These are phyloP conservation scores for Lycodopsis pacificus DNA, from an alignment of 2,797 vertebrate genomes.

Conservation along the genomic window DNA sequence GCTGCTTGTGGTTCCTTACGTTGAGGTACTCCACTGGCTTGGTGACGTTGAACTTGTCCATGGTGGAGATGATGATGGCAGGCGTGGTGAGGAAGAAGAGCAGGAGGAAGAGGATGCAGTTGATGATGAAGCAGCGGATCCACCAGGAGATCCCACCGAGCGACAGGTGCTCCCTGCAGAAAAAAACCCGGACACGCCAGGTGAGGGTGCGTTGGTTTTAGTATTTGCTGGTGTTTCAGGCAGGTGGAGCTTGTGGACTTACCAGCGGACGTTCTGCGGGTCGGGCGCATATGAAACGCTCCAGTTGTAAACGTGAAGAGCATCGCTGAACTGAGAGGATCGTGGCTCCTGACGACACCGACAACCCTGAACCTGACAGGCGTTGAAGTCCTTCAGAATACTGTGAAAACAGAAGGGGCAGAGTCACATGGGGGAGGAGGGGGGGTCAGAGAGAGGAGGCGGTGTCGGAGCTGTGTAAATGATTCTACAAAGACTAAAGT, in stretches of 20 bases:
- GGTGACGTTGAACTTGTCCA: conserved; percentile 99
- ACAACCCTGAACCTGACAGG: conserved; percentile 95
- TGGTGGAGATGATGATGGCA: conserved; percentile 98
- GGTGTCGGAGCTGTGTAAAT: background rate
- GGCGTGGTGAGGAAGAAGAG: conserved; percentile 99
- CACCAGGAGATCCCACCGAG: conserved; percentile 95
- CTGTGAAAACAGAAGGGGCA: conserved; percentile 64
- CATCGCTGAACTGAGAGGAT: conserved; percentile 92
- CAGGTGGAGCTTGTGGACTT: background rate
- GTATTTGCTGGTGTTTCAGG: rapidly evolving
- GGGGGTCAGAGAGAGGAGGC: background rate
- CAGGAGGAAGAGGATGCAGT: conserved; percentile 94
- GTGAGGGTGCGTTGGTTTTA: too few relatives aligned
- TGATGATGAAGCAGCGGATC: conserved; percentile 97
- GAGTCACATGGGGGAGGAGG: background rate
- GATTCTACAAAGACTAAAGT: too few relatives aligned
- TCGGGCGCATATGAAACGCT: conserved; percentile 94
- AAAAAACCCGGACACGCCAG: background rate
- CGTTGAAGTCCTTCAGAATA: conserved; percentile 97
- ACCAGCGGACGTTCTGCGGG: conserved; percentile 98
- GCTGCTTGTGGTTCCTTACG: conserved; percentile 80
- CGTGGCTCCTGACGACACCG: conserved; percentile 89
- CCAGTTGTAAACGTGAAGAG: conserved; percentile 92
- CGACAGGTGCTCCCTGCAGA: conserved; percentile 92
- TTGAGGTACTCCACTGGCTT: conserved; percentile 97